These are phyloP conservation scores for Hyposoter didymator DNA, from an alignment of 2,888 invertebrate species.

Conservation along the genomic window DNA sequence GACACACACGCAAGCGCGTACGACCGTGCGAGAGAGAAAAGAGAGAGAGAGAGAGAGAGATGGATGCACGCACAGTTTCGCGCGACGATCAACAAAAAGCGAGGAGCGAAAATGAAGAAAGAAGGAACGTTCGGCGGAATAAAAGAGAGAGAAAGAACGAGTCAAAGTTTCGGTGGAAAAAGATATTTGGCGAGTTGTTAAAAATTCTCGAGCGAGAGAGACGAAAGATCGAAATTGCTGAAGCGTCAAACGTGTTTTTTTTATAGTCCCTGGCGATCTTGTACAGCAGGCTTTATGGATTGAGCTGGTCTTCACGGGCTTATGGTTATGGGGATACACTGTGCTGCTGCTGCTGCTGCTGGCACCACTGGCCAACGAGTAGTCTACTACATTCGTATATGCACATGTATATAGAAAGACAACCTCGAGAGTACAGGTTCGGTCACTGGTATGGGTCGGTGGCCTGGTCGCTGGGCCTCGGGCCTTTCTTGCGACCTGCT, in stretches of 20 bases:
- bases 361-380: conserved; percentile 47
- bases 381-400: conserved; percentile 12
- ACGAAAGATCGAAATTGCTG: conserved; percentile 11
- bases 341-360: too few species aligned
- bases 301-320: conserved; percentile 49
- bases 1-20: conserved; percentile 40
- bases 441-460: conserved; percentile 77
- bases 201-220: neutral
- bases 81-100: neutral
- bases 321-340: conserved; percentile 49
- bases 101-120: conserved; percentile 3
- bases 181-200: conserved; percentile 3
- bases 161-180: conserved; percentile 2
- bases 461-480: conserved; percentile 75
- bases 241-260: conserved; percentile 57
- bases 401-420: conserved; percentile 32
- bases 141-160: neutral
- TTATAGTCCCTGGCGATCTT: conserved; percentile 39
- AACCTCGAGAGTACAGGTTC: conserved; percentile 65
- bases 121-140: neutral
- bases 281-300: conserved; percentile 53
- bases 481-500: conserved; percentile 71
- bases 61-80: conserved; percentile 38
- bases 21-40: neutral
- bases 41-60: neutral